phyloP scores from a whole-genome alignment of 2,797 vertebrate genomes.

The Falco rusticolus region DNA sequence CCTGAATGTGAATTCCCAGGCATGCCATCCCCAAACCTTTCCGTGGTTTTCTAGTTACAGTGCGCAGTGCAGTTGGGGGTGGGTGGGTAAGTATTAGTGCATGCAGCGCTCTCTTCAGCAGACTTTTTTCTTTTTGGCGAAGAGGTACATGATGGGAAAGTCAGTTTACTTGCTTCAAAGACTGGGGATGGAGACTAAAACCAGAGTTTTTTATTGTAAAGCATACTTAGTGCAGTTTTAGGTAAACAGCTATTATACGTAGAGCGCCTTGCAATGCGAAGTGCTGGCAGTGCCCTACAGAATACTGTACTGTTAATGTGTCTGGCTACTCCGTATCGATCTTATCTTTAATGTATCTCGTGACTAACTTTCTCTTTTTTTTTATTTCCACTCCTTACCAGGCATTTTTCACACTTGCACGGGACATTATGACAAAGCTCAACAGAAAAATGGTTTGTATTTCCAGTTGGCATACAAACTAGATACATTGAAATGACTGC shows the following conservation, averaged over 20 bases:
- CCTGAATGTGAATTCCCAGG: neutral
- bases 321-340: neutral
- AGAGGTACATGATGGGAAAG: neutral
- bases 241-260: neutral
- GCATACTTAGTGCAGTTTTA: neutral
- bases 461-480: neutral
- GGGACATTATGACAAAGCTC: conserved; percentile 97
- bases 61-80: neutral
- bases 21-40: neutral
- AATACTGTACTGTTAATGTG: neutral
- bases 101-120: neutral
- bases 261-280: neutral
- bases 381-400: conserved; percentile 59
- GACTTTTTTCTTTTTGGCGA: neutral
- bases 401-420: conserved; percentile 96
- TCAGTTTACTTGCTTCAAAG: neutral
- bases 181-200: neutral
- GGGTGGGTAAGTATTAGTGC: too few species aligned
- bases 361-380: neutral
- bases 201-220: neutral
- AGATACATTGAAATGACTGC: neutral
- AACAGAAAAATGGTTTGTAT: conserved; percentile 96
- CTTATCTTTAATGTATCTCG: neutral
- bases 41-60: neutral
- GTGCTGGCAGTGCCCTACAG: neutral